Evolutionary conservation across 2,797 vertebrate genomes (phyloP).

Genomic region (Pitangus sulphuratus): DNA sequence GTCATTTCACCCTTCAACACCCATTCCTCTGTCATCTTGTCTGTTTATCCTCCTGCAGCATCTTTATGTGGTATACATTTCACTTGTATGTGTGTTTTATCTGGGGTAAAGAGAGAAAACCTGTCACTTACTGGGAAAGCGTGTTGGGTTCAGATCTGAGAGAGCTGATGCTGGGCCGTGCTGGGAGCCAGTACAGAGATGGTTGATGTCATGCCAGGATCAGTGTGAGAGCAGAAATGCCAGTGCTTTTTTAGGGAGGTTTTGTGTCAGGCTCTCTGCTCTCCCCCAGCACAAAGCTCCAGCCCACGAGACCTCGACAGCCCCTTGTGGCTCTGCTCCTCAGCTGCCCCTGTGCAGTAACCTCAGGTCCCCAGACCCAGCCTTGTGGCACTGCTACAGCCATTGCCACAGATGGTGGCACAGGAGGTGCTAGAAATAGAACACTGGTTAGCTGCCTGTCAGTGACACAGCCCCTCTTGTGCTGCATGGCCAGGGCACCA

Average conservation of each 20-base stretch:
- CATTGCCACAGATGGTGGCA: slow-evolving; percentile 9
- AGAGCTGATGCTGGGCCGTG: background rate
- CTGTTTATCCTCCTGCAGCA: slow-evolving; percentile 63
- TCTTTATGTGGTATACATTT: slow-evolving; percentile 43
- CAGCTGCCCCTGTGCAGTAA: background rate
- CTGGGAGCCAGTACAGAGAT: background rate
- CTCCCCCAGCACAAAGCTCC: background rate
- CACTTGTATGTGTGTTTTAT: background rate
- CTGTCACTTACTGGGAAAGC: background rate
- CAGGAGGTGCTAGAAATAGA: background rate
- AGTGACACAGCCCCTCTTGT: background rate
- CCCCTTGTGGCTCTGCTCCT: background rate
- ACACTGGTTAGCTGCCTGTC: background rate
- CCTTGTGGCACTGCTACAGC: background rate
- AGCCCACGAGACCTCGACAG: background rate
- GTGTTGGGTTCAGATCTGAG: background rate
- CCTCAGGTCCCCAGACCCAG: background rate
- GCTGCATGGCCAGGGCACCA: background rate
- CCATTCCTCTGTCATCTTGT: slow-evolving; percentile 61
- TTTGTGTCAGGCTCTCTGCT: background rate
- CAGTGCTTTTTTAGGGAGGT: background rate
- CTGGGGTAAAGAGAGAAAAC: background rate
- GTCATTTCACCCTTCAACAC: slow-evolving; percentile 72
- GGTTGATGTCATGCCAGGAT: background rate
- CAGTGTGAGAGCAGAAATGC: background rate